phyloP scores from a whole-genome alignment of 2,888 invertebrate species.

The Campoplex capitator region DNA sequence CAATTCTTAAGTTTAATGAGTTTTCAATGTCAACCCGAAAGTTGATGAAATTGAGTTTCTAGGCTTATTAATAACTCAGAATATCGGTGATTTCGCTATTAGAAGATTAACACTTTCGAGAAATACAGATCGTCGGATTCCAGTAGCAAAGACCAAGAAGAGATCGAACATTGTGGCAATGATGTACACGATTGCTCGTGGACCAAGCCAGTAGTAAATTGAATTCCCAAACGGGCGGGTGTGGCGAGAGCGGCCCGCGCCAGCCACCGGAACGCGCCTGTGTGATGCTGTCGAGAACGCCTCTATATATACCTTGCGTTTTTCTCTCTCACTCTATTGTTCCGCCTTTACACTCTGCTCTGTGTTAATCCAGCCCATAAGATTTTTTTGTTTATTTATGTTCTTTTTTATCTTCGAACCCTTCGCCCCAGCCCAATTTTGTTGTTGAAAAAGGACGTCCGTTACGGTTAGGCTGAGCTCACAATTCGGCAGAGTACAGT shows the following conservation, averaged over 20 bases:
- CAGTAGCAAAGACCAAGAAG: slow-evolving; percentile 35
- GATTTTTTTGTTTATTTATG: slow-evolving; percentile 23
- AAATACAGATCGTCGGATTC: slow-evolving; percentile 23
- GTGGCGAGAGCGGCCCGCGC: slow-evolving; percentile 83
- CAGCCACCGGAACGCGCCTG: slow-evolving; percentile 79
- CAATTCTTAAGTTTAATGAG: not conserved
- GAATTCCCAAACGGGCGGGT: slow-evolving; percentile 85
- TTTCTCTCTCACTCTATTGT: slow-evolving; percentile 52
- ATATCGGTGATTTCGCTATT: slow-evolving; percentile 44
- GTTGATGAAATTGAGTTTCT: slow-evolving; percentile 8
- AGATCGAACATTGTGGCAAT: slow-evolving; percentile 69
- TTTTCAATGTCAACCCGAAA: not conserved
- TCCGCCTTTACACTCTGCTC: slow-evolving; percentile 49
- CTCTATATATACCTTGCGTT: slow-evolving; percentile 49
- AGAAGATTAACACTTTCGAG: slow-evolving; percentile 24
- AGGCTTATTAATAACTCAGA: slow-evolving; percentile 7
- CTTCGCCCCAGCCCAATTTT: slow-evolving; percentile 58
- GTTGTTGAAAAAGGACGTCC: slow-evolving; percentile 13
- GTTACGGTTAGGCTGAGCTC: slow-evolving; percentile 25
- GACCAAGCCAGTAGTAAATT: slow-evolving; percentile 79
- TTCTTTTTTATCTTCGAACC: slow-evolving; percentile 27
- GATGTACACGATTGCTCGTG: slow-evolving; percentile 70
- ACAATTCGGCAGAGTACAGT: slow-evolving; percentile 9
- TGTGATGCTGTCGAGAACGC: slow-evolving; percentile 74
- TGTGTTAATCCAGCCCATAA: slow-evolving; percentile 27